phyloP scores from a whole-genome alignment of 2,888 invertebrate genomes.

The Myopa tessellatipennis region DNA sequence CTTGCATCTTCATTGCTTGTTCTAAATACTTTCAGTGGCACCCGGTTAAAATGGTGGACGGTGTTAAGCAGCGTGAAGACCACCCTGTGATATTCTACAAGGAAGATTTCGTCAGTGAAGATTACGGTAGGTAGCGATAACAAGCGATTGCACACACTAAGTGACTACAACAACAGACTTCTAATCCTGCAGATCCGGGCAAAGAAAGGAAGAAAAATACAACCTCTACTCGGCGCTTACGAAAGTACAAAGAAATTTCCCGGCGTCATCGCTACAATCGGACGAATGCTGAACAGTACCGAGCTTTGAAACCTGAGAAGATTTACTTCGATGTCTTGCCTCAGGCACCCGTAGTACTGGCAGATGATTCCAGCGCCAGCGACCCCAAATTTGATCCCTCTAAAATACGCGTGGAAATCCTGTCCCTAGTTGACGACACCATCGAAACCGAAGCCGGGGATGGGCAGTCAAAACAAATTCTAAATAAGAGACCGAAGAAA shows the following conservation, averaged over 20 bases:
- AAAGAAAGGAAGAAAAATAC: conserved; percentile 49
- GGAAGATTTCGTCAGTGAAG: conserved; percentile 64
- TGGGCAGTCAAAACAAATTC: conserved; percentile 49
- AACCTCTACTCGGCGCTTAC: conserved; percentile 39
- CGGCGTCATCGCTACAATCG: conserved; percentile 53
- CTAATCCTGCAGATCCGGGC: conserved; percentile 51
- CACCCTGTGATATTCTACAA: conserved; percentile 65
- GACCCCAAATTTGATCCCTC: conserved; percentile 47
- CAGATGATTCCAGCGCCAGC: conserved; percentile 45
- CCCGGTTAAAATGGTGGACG: conserved; percentile 55
- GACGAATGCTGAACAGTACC: conserved; percentile 45
- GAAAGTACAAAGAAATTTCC: conserved; percentile 52
- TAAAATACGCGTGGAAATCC: conserved; percentile 49
- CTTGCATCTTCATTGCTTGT: not conserved
- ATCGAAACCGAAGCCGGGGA: conserved; percentile 25
- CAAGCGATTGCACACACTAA: not conserved
- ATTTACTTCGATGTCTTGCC: conserved; percentile 61
- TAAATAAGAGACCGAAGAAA: conserved; percentile 59
- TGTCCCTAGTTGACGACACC: conserved; percentile 47
- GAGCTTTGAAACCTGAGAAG: conserved; percentile 53
- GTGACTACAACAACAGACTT: not conserved
- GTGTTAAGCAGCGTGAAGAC: conserved; percentile 54
- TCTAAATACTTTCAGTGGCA: conserved; percentile 52
- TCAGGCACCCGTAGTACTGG: conserved; percentile 53
- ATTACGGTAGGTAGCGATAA: conserved; percentile 57